Evolutionary conservation across 2,888 invertebrate genomes (phyloP).

Genomic region (Torymus texanus): DNA sequence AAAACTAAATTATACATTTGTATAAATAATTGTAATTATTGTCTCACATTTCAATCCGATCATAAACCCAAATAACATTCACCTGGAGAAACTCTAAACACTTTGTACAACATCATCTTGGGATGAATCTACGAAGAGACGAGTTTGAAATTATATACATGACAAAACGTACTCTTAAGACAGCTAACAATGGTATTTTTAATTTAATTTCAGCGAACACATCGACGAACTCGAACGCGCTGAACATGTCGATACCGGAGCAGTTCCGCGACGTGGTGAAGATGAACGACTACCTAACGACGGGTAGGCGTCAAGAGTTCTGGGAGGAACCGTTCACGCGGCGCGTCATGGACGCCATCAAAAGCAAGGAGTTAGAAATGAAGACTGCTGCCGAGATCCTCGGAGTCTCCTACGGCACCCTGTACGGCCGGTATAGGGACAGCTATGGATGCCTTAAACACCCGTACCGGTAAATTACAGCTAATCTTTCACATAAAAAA

Average conservation of each 20-base stretch:
- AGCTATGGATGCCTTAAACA: constrained; percentile 92
- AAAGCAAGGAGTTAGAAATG: constrained; percentile 94
- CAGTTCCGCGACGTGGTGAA: constrained; percentile 84
- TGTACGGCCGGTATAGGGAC: constrained; percentile 92
- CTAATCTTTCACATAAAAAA: background rate
- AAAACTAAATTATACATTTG: too few relatives aligned
- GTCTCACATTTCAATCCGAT: too few relatives aligned
- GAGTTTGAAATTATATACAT: too few relatives aligned
- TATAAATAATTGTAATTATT: background rate
- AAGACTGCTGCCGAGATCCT: constrained; percentile 93
- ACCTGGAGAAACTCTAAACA: background rate
- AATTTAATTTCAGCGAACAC: constrained; percentile 63
- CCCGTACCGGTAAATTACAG: constrained; percentile 83
- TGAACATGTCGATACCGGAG: constrained; percentile 72
- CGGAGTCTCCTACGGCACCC: constrained; percentile 92
- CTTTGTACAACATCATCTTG: too few relatives aligned
- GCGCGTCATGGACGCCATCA: constrained; percentile 91
- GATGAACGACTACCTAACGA: constrained; percentile 90
- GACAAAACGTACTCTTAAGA: too few relatives aligned
- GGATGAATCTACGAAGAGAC: too few relatives aligned
- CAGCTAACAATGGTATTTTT: background rate
- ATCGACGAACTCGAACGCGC: constrained; percentile 70
- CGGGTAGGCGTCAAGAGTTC: constrained; percentile 91
- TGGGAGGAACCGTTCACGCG: constrained; percentile 95
- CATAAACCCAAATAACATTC: too few relatives aligned